Conservation (phyloP, 2,797 vertebrate species). For the Anniella stebbinsi region DNA sequence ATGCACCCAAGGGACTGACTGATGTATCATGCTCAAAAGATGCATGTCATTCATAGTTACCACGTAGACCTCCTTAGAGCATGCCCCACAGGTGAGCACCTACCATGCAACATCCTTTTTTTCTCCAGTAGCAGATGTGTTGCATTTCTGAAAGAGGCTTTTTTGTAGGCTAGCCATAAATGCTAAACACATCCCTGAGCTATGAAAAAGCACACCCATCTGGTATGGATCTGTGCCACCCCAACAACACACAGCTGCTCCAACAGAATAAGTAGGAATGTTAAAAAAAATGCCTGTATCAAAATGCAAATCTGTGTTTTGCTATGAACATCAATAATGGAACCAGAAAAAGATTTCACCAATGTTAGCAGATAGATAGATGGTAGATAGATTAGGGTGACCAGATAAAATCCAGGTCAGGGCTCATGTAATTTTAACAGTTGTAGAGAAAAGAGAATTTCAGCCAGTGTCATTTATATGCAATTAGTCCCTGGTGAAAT, state of each 20-base stretch:
- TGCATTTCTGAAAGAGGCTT: slow-evolving; percentile 1
- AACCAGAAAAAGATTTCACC: not conserved
- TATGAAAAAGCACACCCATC: slow-evolving; percentile 23
- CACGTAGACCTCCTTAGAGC: not conserved
- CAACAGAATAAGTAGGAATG: not conserved
- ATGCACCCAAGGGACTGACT: not conserved
- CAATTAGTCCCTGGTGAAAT: no score
- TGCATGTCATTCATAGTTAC: not conserved
- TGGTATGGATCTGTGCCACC: slow-evolving; percentile 24
- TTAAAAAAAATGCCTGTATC: not conserved
- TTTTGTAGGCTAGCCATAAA: not conserved
- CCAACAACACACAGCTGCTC: slow-evolving; percentile 26
- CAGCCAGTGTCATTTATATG: no score
- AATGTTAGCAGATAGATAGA: not conserved
- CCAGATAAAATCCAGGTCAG: no score
- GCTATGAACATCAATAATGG: slow-evolving; percentile 6
- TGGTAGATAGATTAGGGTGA: no score
- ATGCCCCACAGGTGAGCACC: not conserved
- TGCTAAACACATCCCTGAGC: slow-evolving; percentile 7
- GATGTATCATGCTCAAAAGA: not conserved
- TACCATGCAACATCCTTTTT: not conserved
- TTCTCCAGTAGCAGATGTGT: not conserved
- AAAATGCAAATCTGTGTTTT: slow-evolving; percentile 19
- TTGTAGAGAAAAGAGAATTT: no score
- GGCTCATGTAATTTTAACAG: no score